Evolutionary conservation across 2,888 invertebrate species (phyloP).

Genomic region (Cheilosia scutellata): DNA sequence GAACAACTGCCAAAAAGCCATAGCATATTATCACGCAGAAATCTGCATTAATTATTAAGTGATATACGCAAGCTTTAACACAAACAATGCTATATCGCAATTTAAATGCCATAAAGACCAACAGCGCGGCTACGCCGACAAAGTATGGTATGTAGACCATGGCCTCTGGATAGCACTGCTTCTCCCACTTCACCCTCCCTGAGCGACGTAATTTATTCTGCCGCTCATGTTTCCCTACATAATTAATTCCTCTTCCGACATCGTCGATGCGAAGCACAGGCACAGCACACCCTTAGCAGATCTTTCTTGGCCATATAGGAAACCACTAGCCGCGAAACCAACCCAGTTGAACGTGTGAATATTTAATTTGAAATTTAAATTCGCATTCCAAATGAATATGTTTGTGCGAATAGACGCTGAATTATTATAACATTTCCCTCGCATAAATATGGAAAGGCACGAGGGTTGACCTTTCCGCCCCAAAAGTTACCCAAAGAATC

Average conservation of each 20-base stretch:
- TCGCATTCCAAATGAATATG: slow-evolving; percentile 61
- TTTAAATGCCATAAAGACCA: slow-evolving; percentile 60
- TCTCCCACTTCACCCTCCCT: background rate
- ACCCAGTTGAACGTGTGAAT: slow-evolving; percentile 57
- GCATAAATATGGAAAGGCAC: slow-evolving; percentile 15
- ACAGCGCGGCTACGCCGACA: slow-evolving; percentile 41
- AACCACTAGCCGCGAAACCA: slow-evolving; percentile 6
- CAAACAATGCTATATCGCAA: slow-evolving; percentile 39
- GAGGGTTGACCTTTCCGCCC: slow-evolving; percentile 49
- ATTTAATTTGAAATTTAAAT: slow-evolving; percentile 60
- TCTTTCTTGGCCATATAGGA: slow-evolving; percentile 8
- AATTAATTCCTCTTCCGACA: slow-evolving; percentile 65
- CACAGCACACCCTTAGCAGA: slow-evolving; percentile 16
- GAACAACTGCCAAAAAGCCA: slow-evolving; percentile 20
- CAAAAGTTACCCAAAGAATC: slow-evolving; percentile 7
- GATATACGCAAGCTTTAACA: slow-evolving; percentile 46
- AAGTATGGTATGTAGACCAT: slow-evolving; percentile 26
- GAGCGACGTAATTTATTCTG: slow-evolving; percentile 60
- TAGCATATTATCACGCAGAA: slow-evolving; percentile 33
- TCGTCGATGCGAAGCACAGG: background rate
- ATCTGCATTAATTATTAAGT: slow-evolving; percentile 70
- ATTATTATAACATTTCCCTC: slow-evolving; percentile 42
- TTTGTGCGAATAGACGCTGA: slow-evolving; percentile 51
- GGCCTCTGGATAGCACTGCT: slow-evolving; percentile 1
- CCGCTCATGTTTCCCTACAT: slow-evolving; percentile 56